phyloP scores from a whole-genome alignment of 1,140 invertebrate species.

The Helicorthomorpha holstii region DNA sequence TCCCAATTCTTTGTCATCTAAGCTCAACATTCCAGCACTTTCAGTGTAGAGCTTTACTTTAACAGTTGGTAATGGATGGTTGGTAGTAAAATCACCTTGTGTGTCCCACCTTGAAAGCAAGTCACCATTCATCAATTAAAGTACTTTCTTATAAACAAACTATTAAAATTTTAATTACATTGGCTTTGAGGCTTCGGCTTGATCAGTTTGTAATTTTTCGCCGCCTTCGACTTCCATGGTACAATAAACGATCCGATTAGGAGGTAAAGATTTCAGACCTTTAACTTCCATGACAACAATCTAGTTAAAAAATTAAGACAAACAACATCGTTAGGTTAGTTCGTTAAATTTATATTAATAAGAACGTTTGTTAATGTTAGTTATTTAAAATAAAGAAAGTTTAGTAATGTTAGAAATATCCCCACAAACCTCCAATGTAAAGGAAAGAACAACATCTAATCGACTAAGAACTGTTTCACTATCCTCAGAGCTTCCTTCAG shows the following conservation, averaged over 20 bases:
- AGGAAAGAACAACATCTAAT: constrained; percentile 90
- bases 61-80: constrained; percentile 86
- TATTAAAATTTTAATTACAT: constrained; percentile 43
- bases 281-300: constrained; percentile 98
- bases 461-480: constrained; percentile 81
- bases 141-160: background rate
- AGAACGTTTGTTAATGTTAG: background rate
- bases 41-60: constrained; percentile 82
- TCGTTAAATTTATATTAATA: background rate
- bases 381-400: background rate
- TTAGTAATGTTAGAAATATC: background rate
- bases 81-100: constrained; percentile 96
- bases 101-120: constrained; percentile 64
- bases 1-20: constrained; percentile 96
- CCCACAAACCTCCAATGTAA: constrained; percentile 73
- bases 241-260: constrained; percentile 97
- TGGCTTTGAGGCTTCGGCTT: constrained; percentile 95
- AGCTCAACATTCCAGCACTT: constrained; percentile 88
- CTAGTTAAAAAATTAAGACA: constrained; percentile 31
- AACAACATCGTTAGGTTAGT: background rate
- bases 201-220: constrained; percentile 96
- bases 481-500: constrained; percentile 79
- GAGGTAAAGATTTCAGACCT: constrained; percentile 85
- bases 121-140: background rate
- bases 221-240: constrained; percentile 99